Conservation (phyloP, 2,888 invertebrate species). For the Hypolimnas misippus region DNA sequence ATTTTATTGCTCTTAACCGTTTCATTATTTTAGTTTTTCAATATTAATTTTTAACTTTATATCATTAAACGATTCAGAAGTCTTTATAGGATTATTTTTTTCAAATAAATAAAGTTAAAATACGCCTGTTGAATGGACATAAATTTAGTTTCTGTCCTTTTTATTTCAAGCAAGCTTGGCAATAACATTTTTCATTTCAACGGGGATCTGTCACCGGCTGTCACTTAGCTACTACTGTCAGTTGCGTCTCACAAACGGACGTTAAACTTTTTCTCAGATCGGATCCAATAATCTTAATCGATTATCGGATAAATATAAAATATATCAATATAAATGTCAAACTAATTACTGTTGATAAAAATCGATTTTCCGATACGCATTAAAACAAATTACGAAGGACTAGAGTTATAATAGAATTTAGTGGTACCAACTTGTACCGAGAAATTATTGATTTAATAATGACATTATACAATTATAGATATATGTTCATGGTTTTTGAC, state of each 20-base stretch:
- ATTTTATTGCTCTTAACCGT: too few relatives aligned
- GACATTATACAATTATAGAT: too few relatives aligned
- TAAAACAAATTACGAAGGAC: neutral
- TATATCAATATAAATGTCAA: slow-evolving; percentile 1
- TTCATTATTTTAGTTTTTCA: too few relatives aligned
- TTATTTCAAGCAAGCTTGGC: slow-evolving; percentile 3
- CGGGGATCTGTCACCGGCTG: slow-evolving; percentile 13
- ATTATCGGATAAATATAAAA: slow-evolving; percentile 6
- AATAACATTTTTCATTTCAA: slow-evolving; percentile 15
- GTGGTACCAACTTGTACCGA: too few relatives aligned
- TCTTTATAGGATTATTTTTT: neutral
- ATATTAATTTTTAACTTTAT: too few relatives aligned
- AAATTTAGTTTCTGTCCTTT: slow-evolving; percentile 11
- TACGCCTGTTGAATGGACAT: neutral
- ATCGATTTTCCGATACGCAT: neutral
- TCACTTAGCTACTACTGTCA: slow-evolving; percentile 4
- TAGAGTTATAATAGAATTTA: neutral
- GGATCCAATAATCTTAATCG: slow-evolving; percentile 8
- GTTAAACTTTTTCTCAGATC: neutral
- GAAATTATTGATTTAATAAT: too few relatives aligned
- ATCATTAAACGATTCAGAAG: too few relatives aligned
- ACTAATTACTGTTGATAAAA: neutral
- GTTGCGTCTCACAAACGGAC: slow-evolving; percentile 6
- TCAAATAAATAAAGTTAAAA: neutral
- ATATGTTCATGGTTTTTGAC: too few relatives aligned